phyloP scores from a whole-genome alignment of 2,888 invertebrate species.

The Homarus gammarus region DNA sequence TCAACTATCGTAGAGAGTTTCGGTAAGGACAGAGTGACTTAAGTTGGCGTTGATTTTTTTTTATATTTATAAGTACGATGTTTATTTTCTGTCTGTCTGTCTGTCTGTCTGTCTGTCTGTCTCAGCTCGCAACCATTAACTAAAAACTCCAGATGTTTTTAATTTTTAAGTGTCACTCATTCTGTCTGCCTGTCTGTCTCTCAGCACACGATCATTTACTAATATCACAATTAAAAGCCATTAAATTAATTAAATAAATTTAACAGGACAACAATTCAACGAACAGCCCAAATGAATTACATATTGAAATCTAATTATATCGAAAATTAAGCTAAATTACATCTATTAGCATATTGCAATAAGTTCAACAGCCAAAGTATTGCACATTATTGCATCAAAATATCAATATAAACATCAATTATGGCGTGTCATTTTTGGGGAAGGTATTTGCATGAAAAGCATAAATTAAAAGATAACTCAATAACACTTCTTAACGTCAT shows the following conservation, averaged over 20 bases:
- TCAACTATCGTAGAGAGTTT: too few relatives aligned
- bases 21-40: too few relatives aligned
- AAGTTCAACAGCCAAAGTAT: background rate
- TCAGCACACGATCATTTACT: background rate
- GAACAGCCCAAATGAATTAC: conserved; percentile 36
- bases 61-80: too few relatives aligned
- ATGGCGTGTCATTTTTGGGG: background rate
- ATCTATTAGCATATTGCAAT: conserved; percentile 36
- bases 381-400: background rate
- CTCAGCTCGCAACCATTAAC: background rate
- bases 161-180: background rate
- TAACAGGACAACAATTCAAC: conserved; percentile 7
- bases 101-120: conserved; percentile 7
- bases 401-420: background rate
- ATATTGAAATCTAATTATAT: conserved; percentile 41
- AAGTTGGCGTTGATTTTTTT: too few relatives aligned
- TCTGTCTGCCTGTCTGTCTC: background rate
- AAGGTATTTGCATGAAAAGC: background rate
- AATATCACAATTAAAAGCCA: background rate
- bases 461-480: background rate
- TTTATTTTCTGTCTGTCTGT: conserved; percentile 12
- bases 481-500: background rate
- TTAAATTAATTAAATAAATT: background rate
- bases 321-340: conserved; percentile 44
- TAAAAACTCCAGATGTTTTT: background rate